A percentile compares a stretch with the other conserved stretches of the same genome.
Evolutionary conservation across 2,888 invertebrate species (phyloP).

Genomic region (Himalopsyche anomala): DNA sequence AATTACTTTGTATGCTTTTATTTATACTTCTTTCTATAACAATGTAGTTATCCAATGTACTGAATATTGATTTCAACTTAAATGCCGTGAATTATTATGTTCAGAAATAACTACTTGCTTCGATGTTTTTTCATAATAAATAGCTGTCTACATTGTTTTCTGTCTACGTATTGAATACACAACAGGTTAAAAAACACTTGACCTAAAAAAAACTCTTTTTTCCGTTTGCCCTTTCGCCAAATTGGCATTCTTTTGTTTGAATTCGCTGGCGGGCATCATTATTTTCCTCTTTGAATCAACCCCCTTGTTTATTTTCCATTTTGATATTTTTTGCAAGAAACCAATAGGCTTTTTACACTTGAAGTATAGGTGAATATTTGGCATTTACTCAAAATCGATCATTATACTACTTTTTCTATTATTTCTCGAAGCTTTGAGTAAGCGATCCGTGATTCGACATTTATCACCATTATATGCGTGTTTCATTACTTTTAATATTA

Average conservation of each 20-base stretch:
- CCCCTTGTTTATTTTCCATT: neutral
- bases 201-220: neutral
- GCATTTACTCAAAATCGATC: neutral
- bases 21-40: too few species aligned
- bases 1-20: too few species aligned
- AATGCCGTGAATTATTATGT: too few species aligned
- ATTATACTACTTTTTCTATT: neutral
- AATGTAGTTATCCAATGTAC: too few species aligned
- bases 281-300: conserved; percentile 4
- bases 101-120: too few species aligned
- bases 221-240: conserved; percentile 6
- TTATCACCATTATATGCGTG: too few species aligned
- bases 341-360: neutral
- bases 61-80: too few species aligned
- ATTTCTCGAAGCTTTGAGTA: too few species aligned
- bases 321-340: neutral
- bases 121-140: too few species aligned
- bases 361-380: neutral
- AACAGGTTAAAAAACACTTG: conserved; percentile 25
- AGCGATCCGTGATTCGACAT: too few species aligned
- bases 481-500: too few species aligned
- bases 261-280: conserved; percentile 20
- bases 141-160: too few species aligned
- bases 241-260: conserved; percentile 34
- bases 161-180: neutral